phyloP scores from a whole-genome alignment of 2,888 invertebrate genomes.

The Macropis europaea region DNA sequence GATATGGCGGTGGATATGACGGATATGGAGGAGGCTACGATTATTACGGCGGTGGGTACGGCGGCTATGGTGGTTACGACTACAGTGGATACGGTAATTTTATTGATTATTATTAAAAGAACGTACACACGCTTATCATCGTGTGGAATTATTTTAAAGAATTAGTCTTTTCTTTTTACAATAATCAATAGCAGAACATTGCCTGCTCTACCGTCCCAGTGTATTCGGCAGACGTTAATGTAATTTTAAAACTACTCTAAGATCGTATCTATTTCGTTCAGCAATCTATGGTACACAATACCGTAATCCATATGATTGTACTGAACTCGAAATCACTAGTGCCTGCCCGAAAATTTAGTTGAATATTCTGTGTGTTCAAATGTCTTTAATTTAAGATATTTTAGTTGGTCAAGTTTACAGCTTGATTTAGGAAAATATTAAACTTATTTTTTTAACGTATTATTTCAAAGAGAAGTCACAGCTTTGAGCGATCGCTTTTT shows the following conservation, averaged over 20 bases:
- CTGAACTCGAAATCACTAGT: neutral
- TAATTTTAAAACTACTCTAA: slow-evolving; percentile 24
- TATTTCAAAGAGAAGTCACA: too few species aligned
- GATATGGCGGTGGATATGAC: slow-evolving; percentile 87
- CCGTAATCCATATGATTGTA: neutral
- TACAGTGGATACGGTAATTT: slow-evolving; percentile 91
- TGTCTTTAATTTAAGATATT: neutral
- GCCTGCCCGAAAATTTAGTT: too few species aligned
- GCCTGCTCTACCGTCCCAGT: slow-evolving; percentile 60
- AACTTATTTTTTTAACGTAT: too few species aligned
- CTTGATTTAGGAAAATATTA: too few species aligned
- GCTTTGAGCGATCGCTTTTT: too few species aligned
- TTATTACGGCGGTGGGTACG: slow-evolving; percentile 84
- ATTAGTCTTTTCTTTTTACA: slow-evolving; percentile 42
- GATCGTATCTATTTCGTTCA: slow-evolving; percentile 25
- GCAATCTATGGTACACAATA: neutral
- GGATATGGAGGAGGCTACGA: slow-evolving; percentile 89
- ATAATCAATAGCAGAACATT: slow-evolving; percentile 48
- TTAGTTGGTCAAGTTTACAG: too few species aligned
- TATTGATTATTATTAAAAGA: slow-evolving; percentile 79
- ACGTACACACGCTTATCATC: slow-evolving; percentile 42
- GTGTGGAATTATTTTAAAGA: slow-evolving; percentile 40
- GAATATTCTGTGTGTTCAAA: too few species aligned
- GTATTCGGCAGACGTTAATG: slow-evolving; percentile 56
- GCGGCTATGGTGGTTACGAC: slow-evolving; percentile 90